Evolutionary conservation across 2,797 vertebrate genomes (phyloP).

Genomic region (Pelobates cultripes): DNA sequence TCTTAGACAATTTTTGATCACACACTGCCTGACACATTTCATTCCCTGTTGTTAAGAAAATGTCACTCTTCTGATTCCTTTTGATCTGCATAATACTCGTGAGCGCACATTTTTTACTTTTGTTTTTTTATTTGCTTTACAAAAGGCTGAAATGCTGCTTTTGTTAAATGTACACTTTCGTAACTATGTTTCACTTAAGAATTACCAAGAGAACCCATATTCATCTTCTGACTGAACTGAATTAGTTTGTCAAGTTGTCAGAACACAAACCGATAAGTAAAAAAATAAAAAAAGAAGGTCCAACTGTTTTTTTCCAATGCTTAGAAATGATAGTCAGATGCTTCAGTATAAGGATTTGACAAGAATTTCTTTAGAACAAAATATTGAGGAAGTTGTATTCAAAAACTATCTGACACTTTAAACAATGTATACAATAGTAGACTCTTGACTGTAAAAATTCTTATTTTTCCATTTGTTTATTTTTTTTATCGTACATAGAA

Average conservation of each 20-base stretch:
- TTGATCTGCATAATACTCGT: too few species aligned
- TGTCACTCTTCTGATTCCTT: too few species aligned
- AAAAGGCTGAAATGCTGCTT: neutral
- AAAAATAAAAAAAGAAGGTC: conserved; percentile 28
- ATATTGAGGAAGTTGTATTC: conserved; percentile 18
- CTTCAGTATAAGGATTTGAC: conserved; percentile 41
- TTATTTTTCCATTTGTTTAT: neutral
- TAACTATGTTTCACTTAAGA: conserved; percentile 13
- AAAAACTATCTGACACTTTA: neutral
- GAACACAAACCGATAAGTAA: conserved; percentile 39
- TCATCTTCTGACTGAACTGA: conserved; percentile 30
- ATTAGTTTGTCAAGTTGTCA: conserved; percentile 49
- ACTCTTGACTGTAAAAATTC: neutral
- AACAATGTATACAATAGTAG: neutral
- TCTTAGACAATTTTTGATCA: too few species aligned
- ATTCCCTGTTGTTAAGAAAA: too few species aligned
- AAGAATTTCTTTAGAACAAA: conserved; percentile 25
- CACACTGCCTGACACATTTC: too few species aligned
- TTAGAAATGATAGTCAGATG: conserved; percentile 23
- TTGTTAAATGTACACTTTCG: conserved; percentile 27
- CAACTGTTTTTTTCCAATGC: conserved; percentile 29
- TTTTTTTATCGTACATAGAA: neutral
- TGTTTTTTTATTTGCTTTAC: too few species aligned
- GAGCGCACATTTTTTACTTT: too few species aligned
- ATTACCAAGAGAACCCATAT: conserved; percentile 27